phyloP scores from a whole-genome alignment of 2,797 vertebrate genomes.

The Leptatherina wallacei region DNA sequence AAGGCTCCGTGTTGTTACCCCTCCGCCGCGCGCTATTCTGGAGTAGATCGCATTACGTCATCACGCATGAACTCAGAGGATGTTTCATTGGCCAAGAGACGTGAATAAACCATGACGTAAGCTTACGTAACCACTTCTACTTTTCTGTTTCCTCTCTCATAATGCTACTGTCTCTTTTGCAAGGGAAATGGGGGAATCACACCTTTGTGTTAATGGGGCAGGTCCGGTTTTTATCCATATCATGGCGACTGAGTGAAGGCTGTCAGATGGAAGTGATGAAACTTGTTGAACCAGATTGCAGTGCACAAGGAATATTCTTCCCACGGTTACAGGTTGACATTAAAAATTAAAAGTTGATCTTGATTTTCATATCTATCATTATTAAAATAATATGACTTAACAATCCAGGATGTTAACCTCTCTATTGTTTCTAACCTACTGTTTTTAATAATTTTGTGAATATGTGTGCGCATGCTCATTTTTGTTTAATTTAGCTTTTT shows the following conservation, averaged over 20 bases:
- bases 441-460: background rate
- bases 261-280: background rate
- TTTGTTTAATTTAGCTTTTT: background rate
- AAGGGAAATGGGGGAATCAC: background rate
- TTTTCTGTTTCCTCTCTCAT: conserved; percentile 8
- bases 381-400: background rate
- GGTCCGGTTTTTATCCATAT: background rate
- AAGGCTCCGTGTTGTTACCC: conserved; percentile 33
- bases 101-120: conserved; percentile 64
- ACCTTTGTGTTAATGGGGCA: background rate
- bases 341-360: background rate
- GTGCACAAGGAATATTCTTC: background rate
- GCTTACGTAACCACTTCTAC: conserved; percentile 54
- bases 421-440: background rate
- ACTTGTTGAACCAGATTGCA: background rate
- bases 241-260: background rate
- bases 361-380: background rate
- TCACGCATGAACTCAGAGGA: conserved; percentile 31
- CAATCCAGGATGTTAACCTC: background rate
- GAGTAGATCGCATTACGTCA: conserved; percentile 74
- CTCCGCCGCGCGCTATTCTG: conserved; percentile 68
- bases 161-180: conserved; percentile 1
- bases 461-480: too few species aligned
- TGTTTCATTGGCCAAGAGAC: conserved; percentile 66
- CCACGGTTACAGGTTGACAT: background rate